These are phyloP conservation scores for Eristalinus sepulchralis DNA, from an alignment of 2,888 invertebrate genomes.

Conservation along the genomic window DNA sequence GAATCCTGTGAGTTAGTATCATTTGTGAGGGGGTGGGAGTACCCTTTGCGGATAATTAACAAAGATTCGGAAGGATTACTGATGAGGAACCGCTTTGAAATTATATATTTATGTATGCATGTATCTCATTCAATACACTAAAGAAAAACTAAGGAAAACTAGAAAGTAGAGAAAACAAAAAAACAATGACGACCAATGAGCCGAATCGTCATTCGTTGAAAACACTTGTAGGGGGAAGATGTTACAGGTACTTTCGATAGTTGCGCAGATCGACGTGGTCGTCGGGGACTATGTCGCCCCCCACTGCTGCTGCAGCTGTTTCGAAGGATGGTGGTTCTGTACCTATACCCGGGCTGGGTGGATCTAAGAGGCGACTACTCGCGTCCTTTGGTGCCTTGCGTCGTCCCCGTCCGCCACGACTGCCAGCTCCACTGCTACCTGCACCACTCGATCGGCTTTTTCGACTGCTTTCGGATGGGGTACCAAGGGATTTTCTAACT, in stretches of 20 bases:
- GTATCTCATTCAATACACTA: conserved; percentile 4
- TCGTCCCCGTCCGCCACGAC: conserved; percentile 77
- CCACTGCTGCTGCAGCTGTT: conserved; percentile 80
- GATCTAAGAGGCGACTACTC: conserved; percentile 74
- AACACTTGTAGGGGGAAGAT: conserved; percentile 60
- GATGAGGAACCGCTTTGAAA: conserved; percentile 62
- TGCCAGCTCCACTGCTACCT: conserved; percentile 74
- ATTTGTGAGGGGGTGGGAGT: conserved; percentile 1
- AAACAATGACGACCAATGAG: conserved; percentile 42
- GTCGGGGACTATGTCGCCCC: conserved; percentile 74
- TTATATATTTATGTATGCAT: not conserved
- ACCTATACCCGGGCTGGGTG: conserved; percentile 77
- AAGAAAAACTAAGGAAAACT: conserved; percentile 20
- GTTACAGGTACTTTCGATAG: conserved; percentile 81
- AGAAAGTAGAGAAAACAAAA: conserved; percentile 28
- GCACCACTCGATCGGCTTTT: conserved; percentile 70
- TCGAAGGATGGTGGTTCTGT: conserved; percentile 81
- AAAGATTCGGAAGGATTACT: conserved; percentile 59
- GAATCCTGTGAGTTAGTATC: conserved; percentile 5
- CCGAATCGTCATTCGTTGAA: conserved; percentile 30
- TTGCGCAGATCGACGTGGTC: conserved; percentile 78
- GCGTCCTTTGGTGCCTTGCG: conserved; percentile 75
- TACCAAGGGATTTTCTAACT: conserved; percentile 76
- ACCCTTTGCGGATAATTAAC: conserved; percentile 36
- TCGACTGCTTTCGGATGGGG: conserved; percentile 67